A percentile compares a stretch with the other conserved stretches of the same genome.
Evolutionary conservation across 2,797 vertebrate genomes (phyloP).

Genomic region (Diglossa cyanea): DNA sequence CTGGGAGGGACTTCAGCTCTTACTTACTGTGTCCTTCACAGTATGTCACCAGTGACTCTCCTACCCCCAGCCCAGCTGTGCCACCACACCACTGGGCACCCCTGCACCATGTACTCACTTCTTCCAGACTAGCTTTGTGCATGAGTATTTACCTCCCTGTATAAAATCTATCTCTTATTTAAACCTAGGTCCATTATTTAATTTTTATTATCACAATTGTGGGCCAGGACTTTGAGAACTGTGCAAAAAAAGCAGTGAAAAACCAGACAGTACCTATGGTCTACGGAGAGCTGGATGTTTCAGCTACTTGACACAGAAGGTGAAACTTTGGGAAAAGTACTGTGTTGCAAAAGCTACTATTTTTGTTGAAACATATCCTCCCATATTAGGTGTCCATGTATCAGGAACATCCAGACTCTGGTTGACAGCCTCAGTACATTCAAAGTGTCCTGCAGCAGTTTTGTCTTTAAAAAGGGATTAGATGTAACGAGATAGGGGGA

Average conservation of each 20-base stretch:
- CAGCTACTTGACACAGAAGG: not conserved
- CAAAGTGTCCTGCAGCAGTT: slow-evolving; percentile 15
- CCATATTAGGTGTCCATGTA: slow-evolving; percentile 17
- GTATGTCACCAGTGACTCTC: not conserved
- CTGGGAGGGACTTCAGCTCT: not conserved
- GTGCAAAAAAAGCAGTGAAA: not conserved
- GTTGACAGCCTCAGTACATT: slow-evolving; percentile 33
- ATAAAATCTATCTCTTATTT: not conserved
- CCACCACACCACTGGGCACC: rapidly evolving
- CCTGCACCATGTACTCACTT: rapidly evolving
- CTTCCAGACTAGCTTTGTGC: not conserved
- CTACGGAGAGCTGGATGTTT: not conserved
- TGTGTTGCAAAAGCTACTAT: not conserved
- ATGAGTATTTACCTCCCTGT: rapidly evolving
- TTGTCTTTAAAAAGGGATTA: not conserved
- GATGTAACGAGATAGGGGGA: not conserved
- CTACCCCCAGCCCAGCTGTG: not conserved
- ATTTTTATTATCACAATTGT: not conserved
- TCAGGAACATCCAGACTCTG: slow-evolving; percentile 30
- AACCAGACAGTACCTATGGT: not conserved
- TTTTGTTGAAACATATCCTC: slow-evolving; percentile 44
- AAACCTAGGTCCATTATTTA: not conserved
- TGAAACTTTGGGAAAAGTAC: slow-evolving; percentile 14
- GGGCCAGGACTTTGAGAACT: not conserved
- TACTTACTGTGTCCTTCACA: not conserved